These are phyloP conservation scores for Zosterops pallidus DNA, from an alignment of 2,113 vertebrate genomes.

Conservation along the genomic window DNA sequence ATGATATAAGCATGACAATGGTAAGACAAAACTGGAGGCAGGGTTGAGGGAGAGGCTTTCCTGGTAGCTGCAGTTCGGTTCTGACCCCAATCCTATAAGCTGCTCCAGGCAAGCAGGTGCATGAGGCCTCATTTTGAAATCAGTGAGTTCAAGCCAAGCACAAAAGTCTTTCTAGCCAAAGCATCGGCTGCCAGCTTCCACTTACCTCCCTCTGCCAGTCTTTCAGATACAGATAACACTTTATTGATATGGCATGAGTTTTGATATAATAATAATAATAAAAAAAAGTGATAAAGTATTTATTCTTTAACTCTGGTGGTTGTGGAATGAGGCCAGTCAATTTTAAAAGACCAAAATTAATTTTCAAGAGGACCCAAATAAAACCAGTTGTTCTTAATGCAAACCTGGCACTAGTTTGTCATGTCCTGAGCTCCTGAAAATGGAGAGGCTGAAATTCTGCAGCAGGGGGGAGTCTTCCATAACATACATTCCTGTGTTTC, in stretches of 20 bases:
- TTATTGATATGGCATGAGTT: background rate
- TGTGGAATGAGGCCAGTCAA: background rate
- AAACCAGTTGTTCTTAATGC: background rate
- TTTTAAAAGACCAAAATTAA: background rate
- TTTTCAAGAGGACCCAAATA: background rate
- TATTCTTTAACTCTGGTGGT: background rate
- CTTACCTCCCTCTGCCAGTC: background rate
- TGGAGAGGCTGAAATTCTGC: background rate
- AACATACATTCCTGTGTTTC: background rate
- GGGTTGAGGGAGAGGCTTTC: background rate
- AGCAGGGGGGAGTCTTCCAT: background rate
- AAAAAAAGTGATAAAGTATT: background rate
- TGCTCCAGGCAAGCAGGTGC: slow-evolving; percentile 29
- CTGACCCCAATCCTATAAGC: slow-evolving; percentile 48
- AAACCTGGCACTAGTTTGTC: background rate
- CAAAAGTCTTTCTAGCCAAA: background rate
- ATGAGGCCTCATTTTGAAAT: slow-evolving; percentile 18
- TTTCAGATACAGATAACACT: background rate
- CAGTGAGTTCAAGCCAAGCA: slow-evolving; percentile 7
- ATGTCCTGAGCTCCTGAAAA: background rate
- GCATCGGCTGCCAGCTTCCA: background rate
- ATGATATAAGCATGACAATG: background rate
- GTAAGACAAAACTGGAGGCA: slow-evolving; percentile 30
- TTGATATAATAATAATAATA: background rate
- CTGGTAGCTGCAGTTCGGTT: slow-evolving; percentile 8